A percentile compares a stretch with the other conserved stretches of the same genome.
These are phyloP conservation scores for Lucifuga dentata DNA, from an alignment of 2,113 vertebrate species.

Conservation along the genomic window DNA sequence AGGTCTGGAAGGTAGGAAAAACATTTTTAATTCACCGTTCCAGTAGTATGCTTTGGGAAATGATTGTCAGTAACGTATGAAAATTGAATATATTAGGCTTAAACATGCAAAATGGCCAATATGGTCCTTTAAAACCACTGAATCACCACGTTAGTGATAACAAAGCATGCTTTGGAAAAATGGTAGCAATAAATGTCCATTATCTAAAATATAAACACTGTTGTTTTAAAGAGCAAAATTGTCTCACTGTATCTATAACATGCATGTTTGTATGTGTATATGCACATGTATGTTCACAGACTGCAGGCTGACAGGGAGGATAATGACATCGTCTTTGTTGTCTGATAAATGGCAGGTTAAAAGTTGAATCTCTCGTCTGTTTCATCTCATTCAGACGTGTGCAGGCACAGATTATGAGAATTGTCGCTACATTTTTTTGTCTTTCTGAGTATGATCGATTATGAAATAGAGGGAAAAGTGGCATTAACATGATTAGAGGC, in stretches of 20 bases:
- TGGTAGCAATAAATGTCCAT: too few relatives aligned
- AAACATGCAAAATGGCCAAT: too few relatives aligned
- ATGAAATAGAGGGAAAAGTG: constrained; percentile 22
- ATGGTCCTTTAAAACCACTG: too few relatives aligned
- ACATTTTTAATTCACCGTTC: too few relatives aligned
- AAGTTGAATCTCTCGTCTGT: constrained; percentile 57
- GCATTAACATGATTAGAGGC: constrained; percentile 56
- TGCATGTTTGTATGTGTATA: constrained; percentile 13
- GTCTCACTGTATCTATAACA: not conserved
- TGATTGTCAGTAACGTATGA: too few relatives aligned
- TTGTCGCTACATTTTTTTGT: constrained; percentile 26
- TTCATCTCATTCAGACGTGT: constrained; percentile 51
- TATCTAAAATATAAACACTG: too few relatives aligned
- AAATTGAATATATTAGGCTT: too few relatives aligned
- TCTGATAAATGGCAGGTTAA: constrained; percentile 63
- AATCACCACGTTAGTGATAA: too few relatives aligned
- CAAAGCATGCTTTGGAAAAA: too few relatives aligned
- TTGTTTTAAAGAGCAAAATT: too few relatives aligned
- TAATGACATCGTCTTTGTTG: constrained; percentile 49
- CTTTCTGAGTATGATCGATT: constrained; percentile 48
- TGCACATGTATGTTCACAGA: constrained; percentile 21
- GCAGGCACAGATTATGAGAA: constrained; percentile 18
- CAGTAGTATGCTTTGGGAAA: too few relatives aligned
- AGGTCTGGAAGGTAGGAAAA: too few relatives aligned
- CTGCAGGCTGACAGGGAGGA: constrained; percentile 24